Evolutionary conservation across 2,113 vertebrate genomes (phyloP).

Genomic region (Leucopsar rothschildi): DNA sequence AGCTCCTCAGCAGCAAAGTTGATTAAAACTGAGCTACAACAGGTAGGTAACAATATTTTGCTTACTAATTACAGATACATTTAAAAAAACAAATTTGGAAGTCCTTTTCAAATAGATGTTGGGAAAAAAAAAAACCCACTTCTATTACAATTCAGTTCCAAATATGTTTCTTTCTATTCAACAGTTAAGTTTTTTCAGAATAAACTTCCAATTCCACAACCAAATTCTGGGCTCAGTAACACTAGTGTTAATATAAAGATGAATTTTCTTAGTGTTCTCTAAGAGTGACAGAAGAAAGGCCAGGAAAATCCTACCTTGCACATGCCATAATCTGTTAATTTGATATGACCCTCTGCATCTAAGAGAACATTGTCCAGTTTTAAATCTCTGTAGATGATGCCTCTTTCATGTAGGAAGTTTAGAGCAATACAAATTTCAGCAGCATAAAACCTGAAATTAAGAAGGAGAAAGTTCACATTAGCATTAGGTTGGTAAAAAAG

Average conservation of each 20-base stretch:
- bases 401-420: constrained; percentile 97
- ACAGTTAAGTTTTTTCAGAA: background rate
- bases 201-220: background rate
- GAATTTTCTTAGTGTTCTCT: background rate
- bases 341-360: constrained; percentile 96
- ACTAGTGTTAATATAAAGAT: fast-evolving
- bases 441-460: constrained; percentile 88
- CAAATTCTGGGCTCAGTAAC: background rate
- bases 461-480: background rate
- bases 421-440: constrained; percentile 97
- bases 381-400: constrained; percentile 96
- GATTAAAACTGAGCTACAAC: background rate
- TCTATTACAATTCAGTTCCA: background rate
- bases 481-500: background rate
- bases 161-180: background rate
- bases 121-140: background rate
- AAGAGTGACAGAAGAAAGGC: background rate
- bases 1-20: background rate
- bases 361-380: constrained; percentile 98
- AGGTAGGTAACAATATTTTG: background rate
- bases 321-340: constrained; percentile 98
- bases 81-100: background rate
- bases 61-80: background rate
- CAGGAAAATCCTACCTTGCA: constrained; percentile 83
- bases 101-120: background rate